Evolutionary conservation across 2,113 vertebrate species (phyloP), one percentile per base, ranked within the genome.

Genomic region (Manacus vitellinus): DNA sequence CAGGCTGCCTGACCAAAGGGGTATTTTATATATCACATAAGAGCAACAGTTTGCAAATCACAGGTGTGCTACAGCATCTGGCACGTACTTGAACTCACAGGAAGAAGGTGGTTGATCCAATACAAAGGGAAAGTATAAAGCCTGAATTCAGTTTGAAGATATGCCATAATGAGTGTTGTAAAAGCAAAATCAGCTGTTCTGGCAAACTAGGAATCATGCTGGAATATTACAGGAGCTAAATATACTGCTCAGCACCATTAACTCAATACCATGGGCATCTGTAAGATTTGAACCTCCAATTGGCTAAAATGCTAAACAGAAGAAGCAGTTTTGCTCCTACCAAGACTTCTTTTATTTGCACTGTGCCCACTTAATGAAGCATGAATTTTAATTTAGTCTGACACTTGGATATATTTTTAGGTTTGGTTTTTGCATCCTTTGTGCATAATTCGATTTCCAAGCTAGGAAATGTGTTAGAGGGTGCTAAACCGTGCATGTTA

Each of bases 301-400:
- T 83, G 58, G 43, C 59, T 71, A 13, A 80, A 85, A 71, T 5
- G 3, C 18, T 8, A 3, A 77, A 59, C 18, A 79, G 55, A 56
- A 89, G 37, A 0, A 70, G 28, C 56, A 93, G 43, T 5, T 83
- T 20, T 59, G 22, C 35, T 71, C 62, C 49, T 39, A 43, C 44
- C 54, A 46, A 65, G 28, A 54, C 37, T 72, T 54, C 58, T 52
- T 82, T 79, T 33, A 71, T 89, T 74, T 83, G 63, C 12, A 20
- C 35, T 74, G 51, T 10, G 55, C 39, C 28, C 46, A 80, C 47
- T 76, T 94, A 94, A 89, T 47, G 78, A 83, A 85, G 47, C 72
- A 46, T 8, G 28, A 63, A 86, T 94, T 93, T 90, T 96, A 86
- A 96, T 91, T 81, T 52, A 71, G 95, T 92, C 94, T 96, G 94